Base-by-base conservation (phyloP, 2,888 invertebrate genomes). In the Lamproptera curius region DNA sequence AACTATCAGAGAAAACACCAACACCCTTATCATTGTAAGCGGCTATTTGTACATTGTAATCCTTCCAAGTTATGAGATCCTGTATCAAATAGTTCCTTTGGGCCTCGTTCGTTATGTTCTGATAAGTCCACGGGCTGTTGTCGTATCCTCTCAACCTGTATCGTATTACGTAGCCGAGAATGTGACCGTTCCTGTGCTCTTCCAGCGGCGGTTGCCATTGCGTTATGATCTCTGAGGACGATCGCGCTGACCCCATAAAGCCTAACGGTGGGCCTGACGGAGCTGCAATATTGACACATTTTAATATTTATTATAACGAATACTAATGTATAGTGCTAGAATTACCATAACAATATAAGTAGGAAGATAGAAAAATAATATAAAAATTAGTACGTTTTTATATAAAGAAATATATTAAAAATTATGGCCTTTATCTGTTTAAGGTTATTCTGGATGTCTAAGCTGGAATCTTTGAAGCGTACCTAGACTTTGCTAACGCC, bases 11-110 rank as follows among this genome's bases (percentile, higher is more conserved):
- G 72, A 93, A 99, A 0, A 94, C 92, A 0, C 99, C 99, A 2
- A 96, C 93, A 0, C 99, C 99, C 87, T 97, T 97, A 61, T 96
- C 95, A 75, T 99, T 99, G 73, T 95, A 99, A 0, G 98, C 97
- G 0, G 99, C 97, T 50, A 99, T 97, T 86, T 97, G 96, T 0
- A 99, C 94, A 44, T 96, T 93, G 70, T 99, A 99, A 78, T 97
- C 97, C 74, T 98, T 97, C 97, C 98, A 99, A 0, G 97, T 97
- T 50, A 98, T 98, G 54, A 99, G 88, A 65, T 97, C 97, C 61
- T 94, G 86, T 44, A 99, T 95, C 1, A 97, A 89, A 68, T 94
- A 97, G 74, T 95, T 97, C 61, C 96, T 91, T 70, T 97, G 96
- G 0, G 95, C 95, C 71, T 97, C 96, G 73, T 97, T 97, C 0